Evolutionary conservation across 2,113 vertebrate genomes (phyloP), one percentile per base, ranked within the genome.

Genomic region (Acrocephalus arundinaceus): DNA sequence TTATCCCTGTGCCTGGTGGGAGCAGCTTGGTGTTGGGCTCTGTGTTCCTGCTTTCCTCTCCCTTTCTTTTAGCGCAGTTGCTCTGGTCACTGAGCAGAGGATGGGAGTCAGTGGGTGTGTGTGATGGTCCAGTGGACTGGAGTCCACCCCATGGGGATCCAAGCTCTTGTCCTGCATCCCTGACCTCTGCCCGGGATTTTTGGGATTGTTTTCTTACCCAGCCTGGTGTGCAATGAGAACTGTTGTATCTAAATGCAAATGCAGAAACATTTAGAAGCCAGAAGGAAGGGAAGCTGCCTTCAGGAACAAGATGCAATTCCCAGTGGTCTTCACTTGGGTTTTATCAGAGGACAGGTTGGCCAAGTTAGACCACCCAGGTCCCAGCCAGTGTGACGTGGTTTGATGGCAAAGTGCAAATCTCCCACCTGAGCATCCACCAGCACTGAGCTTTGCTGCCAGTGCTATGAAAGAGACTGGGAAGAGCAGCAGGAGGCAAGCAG

Each of bases 401-500:
- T 11, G 35, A 49, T 7, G 89, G 74, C 0, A 10, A 25, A 48
- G 21, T 18, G n/a, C 2, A 4, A 39, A 23, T 78, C 41, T 87
- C 58, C 67, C n/a, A 2, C 27, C 46, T 33, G 85, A 45, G 45
- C 82, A 33, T 27, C 68, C 70, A 41, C 23, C n/a, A 58, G 5
- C 43, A 19, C 2, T 22, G 58, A 80, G 87, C 67, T 93, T 30
- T 85, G 66, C 80, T 85, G 81, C 71, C 58, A 18, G 49, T 13
- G 51, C 15, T 41, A 10, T 9, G 25, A 68, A n/a, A 41, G 54
- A 89, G 59, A 27, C 59, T 79, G 94, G 75, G 72, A 52, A 77
- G 83, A 90, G 90, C 85, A 77, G 79, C 23, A 2, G 79, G 93
- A 86, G 82, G 88, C 31, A 13, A 80, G 65, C 57, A 75, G 31